Conservation (phyloP, 2,888 invertebrate species). For the Idaea biselata region DNA sequence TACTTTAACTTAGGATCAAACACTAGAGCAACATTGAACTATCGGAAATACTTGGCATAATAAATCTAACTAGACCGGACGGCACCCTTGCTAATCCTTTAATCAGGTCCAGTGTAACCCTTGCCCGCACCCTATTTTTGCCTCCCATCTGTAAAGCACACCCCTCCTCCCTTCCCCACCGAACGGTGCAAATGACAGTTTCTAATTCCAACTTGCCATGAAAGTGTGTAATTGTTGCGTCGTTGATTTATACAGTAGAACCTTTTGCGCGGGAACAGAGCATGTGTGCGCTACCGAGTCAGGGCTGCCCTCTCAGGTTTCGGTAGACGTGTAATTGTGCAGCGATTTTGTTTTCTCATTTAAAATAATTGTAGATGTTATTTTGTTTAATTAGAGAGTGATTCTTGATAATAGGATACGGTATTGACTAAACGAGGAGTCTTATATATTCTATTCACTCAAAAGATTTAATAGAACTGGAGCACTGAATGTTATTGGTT, state of each 20-base stretch:
- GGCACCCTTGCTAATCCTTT: conserved; percentile 77
- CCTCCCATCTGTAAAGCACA: conserved; percentile 46
- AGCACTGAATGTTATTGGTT: no score
- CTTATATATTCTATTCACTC: no score
- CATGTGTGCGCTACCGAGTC: conserved; percentile 49
- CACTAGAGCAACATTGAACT: conserved; percentile 40
- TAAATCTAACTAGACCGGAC: conserved; percentile 80
- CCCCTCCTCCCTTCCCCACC: conserved; percentile 51
- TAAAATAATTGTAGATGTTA: conserved; percentile 2
- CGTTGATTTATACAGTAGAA: conserved; percentile 78
- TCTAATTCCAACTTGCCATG: conserved; percentile 82
- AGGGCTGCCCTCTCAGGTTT: conserved; percentile 35
- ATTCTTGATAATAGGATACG: neutral
- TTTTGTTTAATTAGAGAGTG: conserved; percentile 25
- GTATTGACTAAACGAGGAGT: neutral
- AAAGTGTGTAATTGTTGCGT: conserved; percentile 81
- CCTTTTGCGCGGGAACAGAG: conserved; percentile 60
- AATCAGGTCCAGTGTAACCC: conserved; percentile 78
- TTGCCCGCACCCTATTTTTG: conserved; percentile 77
- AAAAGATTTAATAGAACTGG: no score
- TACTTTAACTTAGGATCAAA: neutral
- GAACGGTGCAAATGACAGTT: conserved; percentile 82
- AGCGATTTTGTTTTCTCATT: neutral
- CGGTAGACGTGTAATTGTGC: conserved; percentile 19
- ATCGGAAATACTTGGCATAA: conserved; percentile 76